Percentiles rank a stretch among this genome's conserved stretches.
phyloP scores from a whole-genome alignment of 2,113 vertebrate genomes.

The Myotis davidii region DNA sequence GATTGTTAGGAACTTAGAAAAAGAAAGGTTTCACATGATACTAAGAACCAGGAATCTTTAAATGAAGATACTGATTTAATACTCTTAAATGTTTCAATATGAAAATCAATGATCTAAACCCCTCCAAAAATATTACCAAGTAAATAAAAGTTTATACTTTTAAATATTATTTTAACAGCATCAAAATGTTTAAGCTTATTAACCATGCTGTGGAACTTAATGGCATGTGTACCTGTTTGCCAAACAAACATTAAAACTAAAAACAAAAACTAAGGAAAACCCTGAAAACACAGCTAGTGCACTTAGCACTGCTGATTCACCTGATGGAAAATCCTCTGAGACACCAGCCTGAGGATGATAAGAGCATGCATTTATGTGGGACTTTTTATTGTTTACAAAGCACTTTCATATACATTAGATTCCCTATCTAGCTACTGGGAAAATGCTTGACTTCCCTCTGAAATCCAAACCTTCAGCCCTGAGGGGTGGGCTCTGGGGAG shows the following conservation, averaged over 20 bases:
- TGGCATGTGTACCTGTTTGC: neutral
- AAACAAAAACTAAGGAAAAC: neutral
- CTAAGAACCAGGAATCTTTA: neutral
- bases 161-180: slow-evolving; percentile 41
- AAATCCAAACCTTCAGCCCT: neutral
- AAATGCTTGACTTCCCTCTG: slow-evolving; percentile 35
- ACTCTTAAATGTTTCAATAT: neutral
- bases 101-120: slow-evolving; percentile 34
- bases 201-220: neutral
- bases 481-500: neutral
- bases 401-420: neutral
- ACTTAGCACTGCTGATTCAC: neutral
- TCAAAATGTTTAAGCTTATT: neutral
- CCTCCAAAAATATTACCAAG: neutral
- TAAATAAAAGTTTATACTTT: neutral
- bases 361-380: neutral
- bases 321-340: neutral
- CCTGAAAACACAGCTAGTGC: neutral
- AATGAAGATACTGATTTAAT: slow-evolving; percentile 24
- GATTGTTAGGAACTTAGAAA: slow-evolving; percentile 37
- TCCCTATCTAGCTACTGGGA: neutral
- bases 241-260: neutral
- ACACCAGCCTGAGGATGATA: neutral
- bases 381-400: neutral
- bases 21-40: neutral